These are phyloP conservation scores for Emmelina monodactyla DNA, from an alignment of 2,888 invertebrate genomes.

Conservation along the genomic window DNA sequence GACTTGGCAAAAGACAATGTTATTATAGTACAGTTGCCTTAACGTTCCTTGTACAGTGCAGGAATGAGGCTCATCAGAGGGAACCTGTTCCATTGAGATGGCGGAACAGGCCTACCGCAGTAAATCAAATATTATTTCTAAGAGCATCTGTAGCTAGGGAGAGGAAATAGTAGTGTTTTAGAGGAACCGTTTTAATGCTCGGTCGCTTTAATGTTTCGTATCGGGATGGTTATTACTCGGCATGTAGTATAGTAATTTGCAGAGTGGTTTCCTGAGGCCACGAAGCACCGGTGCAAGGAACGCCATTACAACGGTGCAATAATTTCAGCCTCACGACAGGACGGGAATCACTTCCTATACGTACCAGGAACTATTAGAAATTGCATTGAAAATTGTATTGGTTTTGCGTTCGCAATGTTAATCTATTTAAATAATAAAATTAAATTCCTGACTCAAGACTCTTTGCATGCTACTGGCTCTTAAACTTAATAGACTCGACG, in stretches of 20 bases:
- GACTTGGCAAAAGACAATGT: slow-evolving; percentile 8
- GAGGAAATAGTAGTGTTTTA: slow-evolving; percentile 9
- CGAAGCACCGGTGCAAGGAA: slow-evolving; percentile 39
- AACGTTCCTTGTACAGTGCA: not conserved
- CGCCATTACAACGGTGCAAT: slow-evolving; percentile 43
- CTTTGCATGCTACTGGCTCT: too few species aligned
- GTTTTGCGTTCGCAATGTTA: too few species aligned
- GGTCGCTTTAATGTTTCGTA: slow-evolving; percentile 19
- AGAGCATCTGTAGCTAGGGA: not conserved
- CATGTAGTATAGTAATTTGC: slow-evolving; percentile 46
- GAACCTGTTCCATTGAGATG: not conserved
- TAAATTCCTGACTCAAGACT: too few species aligned
- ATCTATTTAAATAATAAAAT: too few species aligned
- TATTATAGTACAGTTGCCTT: slow-evolving; percentile 4
- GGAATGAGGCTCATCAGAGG: not conserved
- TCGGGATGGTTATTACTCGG: slow-evolving; percentile 24
- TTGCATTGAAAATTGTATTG: too few species aligned
- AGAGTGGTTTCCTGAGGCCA: slow-evolving; percentile 34
- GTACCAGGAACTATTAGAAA: too few species aligned
- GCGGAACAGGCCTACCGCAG: not conserved
- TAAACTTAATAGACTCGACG: too few species aligned
- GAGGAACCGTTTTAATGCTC: slow-evolving; percentile 12
- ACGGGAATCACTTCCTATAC: slow-evolving; percentile 26
- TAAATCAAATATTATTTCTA: slow-evolving; percentile 1
- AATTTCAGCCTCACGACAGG: slow-evolving; percentile 35